Percentiles rank a stretch among this genome's conserved stretches.
Evolutionary conservation across 2,797 vertebrate genomes (phyloP).

Genomic region (Acomys russatus): DNA sequence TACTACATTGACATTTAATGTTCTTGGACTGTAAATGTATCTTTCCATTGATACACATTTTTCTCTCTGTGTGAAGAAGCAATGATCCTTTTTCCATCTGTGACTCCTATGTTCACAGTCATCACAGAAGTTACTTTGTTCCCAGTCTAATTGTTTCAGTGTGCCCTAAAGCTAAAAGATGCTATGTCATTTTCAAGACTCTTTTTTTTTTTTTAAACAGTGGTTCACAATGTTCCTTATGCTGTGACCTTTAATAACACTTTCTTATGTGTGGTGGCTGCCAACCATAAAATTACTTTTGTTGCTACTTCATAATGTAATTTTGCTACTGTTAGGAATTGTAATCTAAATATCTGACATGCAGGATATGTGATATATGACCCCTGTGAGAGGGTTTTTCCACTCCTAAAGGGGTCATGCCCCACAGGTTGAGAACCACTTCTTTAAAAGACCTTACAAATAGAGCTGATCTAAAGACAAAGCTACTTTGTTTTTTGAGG

Average conservation of each 20-base stretch:
- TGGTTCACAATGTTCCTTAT: background rate
- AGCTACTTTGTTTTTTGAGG: background rate
- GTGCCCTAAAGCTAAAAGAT: background rate
- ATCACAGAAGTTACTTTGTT: background rate
- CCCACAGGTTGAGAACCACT: background rate
- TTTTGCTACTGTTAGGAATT: background rate
- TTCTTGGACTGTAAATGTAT: background rate
- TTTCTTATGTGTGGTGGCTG: background rate
- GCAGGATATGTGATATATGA: background rate
- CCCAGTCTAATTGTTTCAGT: background rate
- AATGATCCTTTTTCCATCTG: background rate
- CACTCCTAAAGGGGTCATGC: background rate
- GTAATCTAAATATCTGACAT: background rate
- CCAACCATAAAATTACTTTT: background rate
- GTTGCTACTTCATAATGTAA: background rate
- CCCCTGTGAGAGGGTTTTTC: background rate
- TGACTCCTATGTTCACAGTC: background rate
- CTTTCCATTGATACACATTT: background rate
- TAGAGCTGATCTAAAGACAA: background rate
- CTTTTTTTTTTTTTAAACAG: slow-evolving; percentile 32
- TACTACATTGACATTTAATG: background rate
- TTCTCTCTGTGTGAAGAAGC: background rate
- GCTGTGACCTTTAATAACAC: background rate
- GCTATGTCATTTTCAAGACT: background rate
- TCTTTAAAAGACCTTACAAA: slow-evolving; percentile 42